Conservation (phyloP, 2,113 vertebrate species). For the Ia io region DNA sequence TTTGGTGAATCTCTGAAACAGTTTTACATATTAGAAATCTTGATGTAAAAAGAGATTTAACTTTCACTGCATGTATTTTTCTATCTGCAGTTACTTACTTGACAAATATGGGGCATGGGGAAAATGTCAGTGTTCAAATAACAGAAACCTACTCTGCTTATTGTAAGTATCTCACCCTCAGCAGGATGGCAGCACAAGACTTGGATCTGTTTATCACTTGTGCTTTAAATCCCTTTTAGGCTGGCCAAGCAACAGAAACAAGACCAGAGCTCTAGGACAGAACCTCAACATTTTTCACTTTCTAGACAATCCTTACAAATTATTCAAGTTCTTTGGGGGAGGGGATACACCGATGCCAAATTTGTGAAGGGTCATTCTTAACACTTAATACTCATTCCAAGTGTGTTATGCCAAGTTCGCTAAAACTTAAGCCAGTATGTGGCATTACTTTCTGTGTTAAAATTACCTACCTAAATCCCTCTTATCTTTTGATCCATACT, state of each 20-base stretch:
- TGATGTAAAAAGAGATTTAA: background rate
- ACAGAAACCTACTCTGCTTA: background rate
- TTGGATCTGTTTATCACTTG: background rate
- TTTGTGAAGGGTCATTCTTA: background rate
- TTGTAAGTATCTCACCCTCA: background rate
- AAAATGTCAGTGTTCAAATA: constrained; percentile 22
- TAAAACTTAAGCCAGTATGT: constrained; percentile 32
- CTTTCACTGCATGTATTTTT: background rate
- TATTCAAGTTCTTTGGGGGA: background rate
- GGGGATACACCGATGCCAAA: background rate
- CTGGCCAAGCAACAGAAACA: background rate
- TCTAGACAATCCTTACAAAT: background rate
- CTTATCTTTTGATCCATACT: constrained; percentile 70
- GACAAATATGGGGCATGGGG: background rate
- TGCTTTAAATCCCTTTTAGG: background rate
- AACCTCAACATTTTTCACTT: background rate
- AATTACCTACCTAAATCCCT: constrained; percentile 70
- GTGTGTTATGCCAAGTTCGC: background rate
- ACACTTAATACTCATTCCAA: background rate
- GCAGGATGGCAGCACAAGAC: background rate
- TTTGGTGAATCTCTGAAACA: background rate
- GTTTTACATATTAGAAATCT: background rate
- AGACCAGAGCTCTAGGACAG: background rate
- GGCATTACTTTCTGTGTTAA: constrained; percentile 44
- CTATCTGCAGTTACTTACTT: background rate